A percentile compares a stretch with the other conserved stretches of the same genome.
These are phyloP conservation scores for Alouatta palliata DNA, from an alignment of 2,113 vertebrate species.

Conservation along the genomic window DNA sequence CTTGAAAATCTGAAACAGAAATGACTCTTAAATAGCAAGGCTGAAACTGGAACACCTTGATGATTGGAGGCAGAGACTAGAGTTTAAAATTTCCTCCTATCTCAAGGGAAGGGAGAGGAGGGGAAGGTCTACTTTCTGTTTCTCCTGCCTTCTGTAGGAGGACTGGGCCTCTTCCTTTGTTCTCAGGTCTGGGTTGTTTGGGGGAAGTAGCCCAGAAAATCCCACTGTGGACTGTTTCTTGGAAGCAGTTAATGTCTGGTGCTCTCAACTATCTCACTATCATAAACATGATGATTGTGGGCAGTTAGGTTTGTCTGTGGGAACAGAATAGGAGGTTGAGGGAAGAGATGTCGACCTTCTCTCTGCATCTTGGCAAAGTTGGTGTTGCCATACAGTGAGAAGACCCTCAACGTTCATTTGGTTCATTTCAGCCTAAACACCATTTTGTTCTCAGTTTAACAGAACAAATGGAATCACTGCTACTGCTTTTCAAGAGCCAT, in stretches of 20 bases:
- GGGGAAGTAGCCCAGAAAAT: not conserved
- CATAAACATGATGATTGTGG: not conserved
- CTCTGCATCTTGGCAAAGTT: not conserved
- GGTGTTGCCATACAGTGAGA: not conserved
- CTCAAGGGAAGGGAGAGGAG: not conserved
- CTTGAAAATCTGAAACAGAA: constrained; percentile 32
- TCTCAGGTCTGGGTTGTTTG: not conserved
- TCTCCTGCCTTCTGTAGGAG: not conserved
- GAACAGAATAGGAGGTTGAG: not conserved
- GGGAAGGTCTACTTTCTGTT: not conserved
- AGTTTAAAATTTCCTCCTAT: constrained; percentile 18
- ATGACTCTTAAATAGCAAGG: constrained; percentile 1
- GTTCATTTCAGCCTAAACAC: not conserved
- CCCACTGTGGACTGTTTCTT: not conserved
- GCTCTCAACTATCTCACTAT: not conserved
- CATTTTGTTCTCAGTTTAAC: not conserved
- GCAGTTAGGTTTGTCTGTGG: not conserved
- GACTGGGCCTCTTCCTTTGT: not conserved
- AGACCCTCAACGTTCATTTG: not conserved
- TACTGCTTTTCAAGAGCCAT: constrained; percentile 11
- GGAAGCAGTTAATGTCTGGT: not conserved
- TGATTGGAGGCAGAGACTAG: not conserved
- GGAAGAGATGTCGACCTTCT: not conserved
- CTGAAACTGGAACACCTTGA: not conserved
- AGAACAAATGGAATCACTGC: not conserved